These are phyloP conservation scores for Brassicogethes aeneus DNA, from an alignment of 2,888 invertebrate genomes.

Conservation along the genomic window DNA sequence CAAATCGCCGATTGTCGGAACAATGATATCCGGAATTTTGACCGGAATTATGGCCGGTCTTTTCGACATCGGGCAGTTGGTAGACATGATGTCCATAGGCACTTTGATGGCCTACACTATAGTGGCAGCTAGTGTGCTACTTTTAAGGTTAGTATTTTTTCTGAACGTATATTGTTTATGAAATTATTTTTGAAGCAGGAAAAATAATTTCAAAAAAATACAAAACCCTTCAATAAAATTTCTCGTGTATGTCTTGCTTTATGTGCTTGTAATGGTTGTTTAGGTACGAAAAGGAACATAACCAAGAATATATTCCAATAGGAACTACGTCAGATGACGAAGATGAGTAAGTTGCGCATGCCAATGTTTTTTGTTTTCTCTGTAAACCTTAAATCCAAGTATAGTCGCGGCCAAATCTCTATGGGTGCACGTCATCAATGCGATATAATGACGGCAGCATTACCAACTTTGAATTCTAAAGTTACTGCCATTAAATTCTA, in stretches of 20 bases:
- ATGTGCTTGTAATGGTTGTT: slow-evolving; percentile 17
- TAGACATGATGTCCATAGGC: slow-evolving; percentile 75
- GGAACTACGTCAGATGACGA: slow-evolving; percentile 25
- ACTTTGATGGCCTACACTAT: slow-evolving; percentile 66
- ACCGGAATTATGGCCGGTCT: slow-evolving; percentile 63
- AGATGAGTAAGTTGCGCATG: slow-evolving; percentile 24
- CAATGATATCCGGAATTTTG: slow-evolving; percentile 63
- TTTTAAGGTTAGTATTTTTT: slow-evolving; percentile 51
- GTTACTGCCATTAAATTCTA: no score
- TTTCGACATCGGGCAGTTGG: slow-evolving; percentile 60
- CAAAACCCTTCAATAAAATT: no score
- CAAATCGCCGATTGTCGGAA: slow-evolving; percentile 71
- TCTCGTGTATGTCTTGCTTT: slow-evolving; percentile 8
- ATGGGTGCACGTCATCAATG: no score
- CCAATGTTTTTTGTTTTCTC: slow-evolving; percentile 8
- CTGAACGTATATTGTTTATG: slow-evolving; percentile 10
- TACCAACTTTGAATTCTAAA: no score
- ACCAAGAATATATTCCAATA: slow-evolving; percentile 19
- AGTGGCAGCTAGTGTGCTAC: slow-evolving; percentile 64
- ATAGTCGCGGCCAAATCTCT: no score
- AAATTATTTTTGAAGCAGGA: slow-evolving; percentile 9
- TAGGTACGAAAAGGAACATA: slow-evolving; percentile 29
- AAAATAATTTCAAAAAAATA: no score
- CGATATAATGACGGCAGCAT: no score
- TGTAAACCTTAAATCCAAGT: no score